These are phyloP conservation scores for Patiria pectinifera DNA, from an alignment of 53 echinoderm and acorn worm genomes.

Conservation along the genomic window DNA sequence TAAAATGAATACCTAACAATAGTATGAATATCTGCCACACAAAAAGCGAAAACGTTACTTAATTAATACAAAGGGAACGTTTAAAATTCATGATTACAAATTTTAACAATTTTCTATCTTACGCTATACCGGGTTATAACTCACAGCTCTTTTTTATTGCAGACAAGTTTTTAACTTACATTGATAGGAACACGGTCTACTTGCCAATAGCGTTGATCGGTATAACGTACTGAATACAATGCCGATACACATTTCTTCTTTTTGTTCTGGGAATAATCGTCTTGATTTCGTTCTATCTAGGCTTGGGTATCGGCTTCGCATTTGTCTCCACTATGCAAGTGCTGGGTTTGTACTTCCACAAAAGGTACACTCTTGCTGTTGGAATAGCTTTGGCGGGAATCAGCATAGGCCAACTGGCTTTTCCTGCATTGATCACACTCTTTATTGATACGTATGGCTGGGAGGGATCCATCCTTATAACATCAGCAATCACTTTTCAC, in stretches of 20 bases:
- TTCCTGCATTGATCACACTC: slow-evolving; percentile 17
- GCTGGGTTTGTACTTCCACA: slow-evolving; percentile 28
- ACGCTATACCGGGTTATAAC: no score
- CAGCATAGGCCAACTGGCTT: slow-evolving; percentile 43
- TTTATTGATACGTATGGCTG: slow-evolving; percentile 29
- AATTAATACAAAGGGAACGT: no score
- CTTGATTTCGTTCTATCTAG: neutral
- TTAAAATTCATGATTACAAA: no score
- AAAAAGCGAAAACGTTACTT: no score
- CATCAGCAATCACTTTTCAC: slow-evolving; percentile 2
- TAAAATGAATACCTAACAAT: no score
- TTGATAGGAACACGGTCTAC: no score
- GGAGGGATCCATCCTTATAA: slow-evolving; percentile 22
- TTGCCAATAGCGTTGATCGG: no score
- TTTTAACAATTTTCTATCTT: no score
- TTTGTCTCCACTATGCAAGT: neutral
- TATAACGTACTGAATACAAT: no score
- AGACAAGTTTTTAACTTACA: no score
- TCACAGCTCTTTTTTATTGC: no score
- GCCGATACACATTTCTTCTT: neutral
- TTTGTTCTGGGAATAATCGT: neutral
- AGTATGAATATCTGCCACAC: no score
- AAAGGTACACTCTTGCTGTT: slow-evolving; percentile 8
- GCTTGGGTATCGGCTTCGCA: slow-evolving; percentile 9
- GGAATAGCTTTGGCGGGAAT: slow-evolving; percentile 4